These are phyloP conservation scores for Molorchus minor DNA, from an alignment of 2,888 invertebrate genomes.

Conservation along the genomic window DNA sequence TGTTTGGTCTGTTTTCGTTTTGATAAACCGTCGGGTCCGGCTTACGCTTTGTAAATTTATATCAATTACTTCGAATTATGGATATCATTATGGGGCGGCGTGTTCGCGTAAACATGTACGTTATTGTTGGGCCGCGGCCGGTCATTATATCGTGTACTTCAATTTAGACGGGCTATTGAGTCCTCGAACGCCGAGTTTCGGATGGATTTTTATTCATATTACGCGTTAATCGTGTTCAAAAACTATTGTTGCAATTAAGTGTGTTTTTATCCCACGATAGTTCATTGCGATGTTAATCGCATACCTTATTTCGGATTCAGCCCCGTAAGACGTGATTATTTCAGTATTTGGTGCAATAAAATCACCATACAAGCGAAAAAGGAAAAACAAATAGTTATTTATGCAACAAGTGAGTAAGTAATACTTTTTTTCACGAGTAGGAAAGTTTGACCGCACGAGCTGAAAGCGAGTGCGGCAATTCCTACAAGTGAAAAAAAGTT, in stretches of 20 bases:
- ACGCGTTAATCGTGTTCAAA: neutral
- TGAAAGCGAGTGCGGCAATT: too few relatives aligned
- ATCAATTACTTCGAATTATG: conserved; percentile 12
- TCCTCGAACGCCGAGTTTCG: neutral
- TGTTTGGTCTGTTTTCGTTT: neutral
- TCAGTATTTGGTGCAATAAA: too few relatives aligned
- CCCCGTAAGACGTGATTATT: too few relatives aligned
- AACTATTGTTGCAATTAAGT: neutral
- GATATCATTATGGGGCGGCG: neutral
- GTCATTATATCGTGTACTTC: neutral
- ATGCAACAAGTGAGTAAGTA: too few relatives aligned
- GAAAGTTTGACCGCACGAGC: too few relatives aligned
- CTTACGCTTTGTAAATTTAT: neutral
- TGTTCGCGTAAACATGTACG: neutral
- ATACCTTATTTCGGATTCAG: too few relatives aligned
- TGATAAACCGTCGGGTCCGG: conserved; percentile 12
- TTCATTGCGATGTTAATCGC: too few relatives aligned
- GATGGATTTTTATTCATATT: neutral
- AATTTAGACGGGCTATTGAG: neutral
- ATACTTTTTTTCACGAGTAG: too few relatives aligned
- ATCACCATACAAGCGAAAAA: too few relatives aligned
- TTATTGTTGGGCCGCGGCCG: neutral
- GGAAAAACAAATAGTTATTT: too few relatives aligned
- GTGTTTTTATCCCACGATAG: neutral
- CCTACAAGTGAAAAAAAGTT: too few relatives aligned